A percentile compares a stretch with the other conserved stretches of the same genome.
phyloP scores from a whole-genome alignment of 1,140 invertebrate genomes.

The Lordiphosa mommai region DNA sequence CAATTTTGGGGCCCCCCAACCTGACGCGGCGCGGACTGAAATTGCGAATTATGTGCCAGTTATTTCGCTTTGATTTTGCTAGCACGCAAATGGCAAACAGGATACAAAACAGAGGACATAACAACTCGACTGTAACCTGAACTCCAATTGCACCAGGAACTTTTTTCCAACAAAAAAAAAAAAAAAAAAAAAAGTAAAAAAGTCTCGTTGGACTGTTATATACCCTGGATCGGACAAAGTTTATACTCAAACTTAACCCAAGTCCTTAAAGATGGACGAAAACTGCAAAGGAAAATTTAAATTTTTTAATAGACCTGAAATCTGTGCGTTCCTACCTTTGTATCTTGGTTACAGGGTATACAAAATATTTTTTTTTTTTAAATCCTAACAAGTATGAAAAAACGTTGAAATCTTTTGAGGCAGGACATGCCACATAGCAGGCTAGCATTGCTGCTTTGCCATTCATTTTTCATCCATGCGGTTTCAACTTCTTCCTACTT shows the following conservation, averaged over 20 bases:
- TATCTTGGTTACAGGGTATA: too few relatives aligned
- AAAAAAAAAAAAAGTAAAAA: constrained; percentile 9
- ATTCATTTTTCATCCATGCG: constrained; percentile 56
- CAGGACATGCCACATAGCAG: constrained; percentile 41
- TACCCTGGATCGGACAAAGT: too few relatives aligned
- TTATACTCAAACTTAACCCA: too few relatives aligned
- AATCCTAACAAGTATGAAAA: background rate
- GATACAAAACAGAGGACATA: constrained; percentile 20
- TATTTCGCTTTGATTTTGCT: constrained; percentile 56
- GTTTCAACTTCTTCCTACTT: constrained; percentile 24
- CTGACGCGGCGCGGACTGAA: constrained; percentile 15
- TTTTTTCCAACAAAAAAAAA: constrained; percentile 19
- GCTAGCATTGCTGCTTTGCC: constrained; percentile 37
- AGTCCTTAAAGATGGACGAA: too few relatives aligned
- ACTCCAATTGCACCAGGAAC: constrained; percentile 9
- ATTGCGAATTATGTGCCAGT: constrained; percentile 64
- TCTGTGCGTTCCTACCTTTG: too few relatives aligned
- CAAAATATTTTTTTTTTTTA: too few relatives aligned
- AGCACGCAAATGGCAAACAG: constrained; percentile 50
- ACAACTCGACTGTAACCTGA: background rate
- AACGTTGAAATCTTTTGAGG: constrained; percentile 46
- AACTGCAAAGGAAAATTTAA: too few relatives aligned
- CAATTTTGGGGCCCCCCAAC: constrained; percentile 9
- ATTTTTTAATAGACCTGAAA: too few relatives aligned
- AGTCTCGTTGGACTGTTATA: too few relatives aligned